phyloP scores from a whole-genome alignment of 2,113 vertebrate genomes.

The Psittacus erithacus region DNA sequence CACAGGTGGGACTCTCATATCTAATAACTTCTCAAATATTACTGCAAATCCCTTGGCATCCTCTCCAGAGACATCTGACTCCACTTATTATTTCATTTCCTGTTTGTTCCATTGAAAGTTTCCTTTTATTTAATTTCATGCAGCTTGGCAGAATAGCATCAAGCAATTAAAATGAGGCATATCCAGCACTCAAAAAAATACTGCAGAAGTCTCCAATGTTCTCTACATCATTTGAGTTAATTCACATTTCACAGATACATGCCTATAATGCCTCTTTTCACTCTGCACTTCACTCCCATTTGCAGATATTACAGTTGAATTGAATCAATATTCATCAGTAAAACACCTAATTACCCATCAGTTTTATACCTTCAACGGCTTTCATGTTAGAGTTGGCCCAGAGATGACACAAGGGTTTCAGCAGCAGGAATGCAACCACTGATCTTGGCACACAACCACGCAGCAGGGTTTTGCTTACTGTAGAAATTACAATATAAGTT shows the following conservation, averaged over 20 bases:
- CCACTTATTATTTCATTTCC: conserved; percentile 42
- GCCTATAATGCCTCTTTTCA: conserved; percentile 23
- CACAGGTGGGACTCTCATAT: conserved; percentile 28
- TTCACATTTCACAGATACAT: neutral
- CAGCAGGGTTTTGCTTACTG: neutral
- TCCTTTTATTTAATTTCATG: conserved; percentile 34
- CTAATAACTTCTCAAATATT: conserved; percentile 43
- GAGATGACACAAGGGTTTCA: neutral
- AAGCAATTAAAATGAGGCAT: conserved; percentile 26
- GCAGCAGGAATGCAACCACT: neutral
- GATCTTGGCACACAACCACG: neutral
- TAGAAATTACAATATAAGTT: neutral
- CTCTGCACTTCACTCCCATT: neutral
- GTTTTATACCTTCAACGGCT: neutral
- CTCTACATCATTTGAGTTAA: neutral
- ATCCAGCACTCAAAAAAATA: neutral
- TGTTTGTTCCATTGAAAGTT: conserved; percentile 18
- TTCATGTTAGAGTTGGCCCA: neutral
- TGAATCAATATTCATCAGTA: conserved; percentile 42
- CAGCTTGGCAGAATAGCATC: conserved; percentile 21
- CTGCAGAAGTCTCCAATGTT: neutral
- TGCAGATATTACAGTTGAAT: conserved; percentile 12
- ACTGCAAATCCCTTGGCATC: neutral
- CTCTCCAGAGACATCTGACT: conserved; percentile 24
- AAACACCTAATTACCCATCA: conserved; percentile 24